These are phyloP conservation scores for Piaya cayana DNA, from an alignment of 2,113 vertebrate genomes.

Conservation along the genomic window DNA sequence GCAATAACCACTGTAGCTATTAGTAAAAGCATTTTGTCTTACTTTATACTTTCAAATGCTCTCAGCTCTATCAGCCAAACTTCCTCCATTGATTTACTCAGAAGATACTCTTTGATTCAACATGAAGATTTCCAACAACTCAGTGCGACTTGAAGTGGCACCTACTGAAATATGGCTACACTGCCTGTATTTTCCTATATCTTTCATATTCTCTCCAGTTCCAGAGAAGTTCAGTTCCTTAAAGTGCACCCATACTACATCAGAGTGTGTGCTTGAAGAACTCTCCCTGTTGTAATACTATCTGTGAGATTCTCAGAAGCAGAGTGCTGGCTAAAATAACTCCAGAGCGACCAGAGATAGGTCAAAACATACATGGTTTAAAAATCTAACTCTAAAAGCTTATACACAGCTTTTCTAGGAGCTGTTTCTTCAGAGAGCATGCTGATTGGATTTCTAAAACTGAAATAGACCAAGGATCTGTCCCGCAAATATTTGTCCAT, in stretches of 20 bases:
- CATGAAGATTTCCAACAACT: background rate
- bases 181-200: background rate
- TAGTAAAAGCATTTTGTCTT: background rate
- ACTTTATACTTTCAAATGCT: background rate
- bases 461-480: slow-evolving; percentile 11
- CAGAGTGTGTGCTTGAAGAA: slow-evolving; percentile 23
- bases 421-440: background rate
- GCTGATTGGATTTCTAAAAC: slow-evolving; percentile 27
- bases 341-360: background rate
- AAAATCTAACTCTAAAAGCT: background rate
- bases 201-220: background rate
- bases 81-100: background rate
- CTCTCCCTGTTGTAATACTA: background rate
- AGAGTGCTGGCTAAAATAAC: background rate
- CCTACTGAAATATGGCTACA: background rate
- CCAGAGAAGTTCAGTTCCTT: background rate
- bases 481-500: background rate
- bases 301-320: slow-evolving; percentile 41
- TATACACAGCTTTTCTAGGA: background rate
- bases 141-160: background rate
- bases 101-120: background rate
- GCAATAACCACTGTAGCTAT: background rate
- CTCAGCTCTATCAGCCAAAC: background rate
- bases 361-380: background rate
- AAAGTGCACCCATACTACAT: background rate